Percentiles rank a stretch among this genome's conserved stretches.
Conservation (phyloP, 2,113 vertebrate genomes). For the Elephantulus edwardii region DNA sequence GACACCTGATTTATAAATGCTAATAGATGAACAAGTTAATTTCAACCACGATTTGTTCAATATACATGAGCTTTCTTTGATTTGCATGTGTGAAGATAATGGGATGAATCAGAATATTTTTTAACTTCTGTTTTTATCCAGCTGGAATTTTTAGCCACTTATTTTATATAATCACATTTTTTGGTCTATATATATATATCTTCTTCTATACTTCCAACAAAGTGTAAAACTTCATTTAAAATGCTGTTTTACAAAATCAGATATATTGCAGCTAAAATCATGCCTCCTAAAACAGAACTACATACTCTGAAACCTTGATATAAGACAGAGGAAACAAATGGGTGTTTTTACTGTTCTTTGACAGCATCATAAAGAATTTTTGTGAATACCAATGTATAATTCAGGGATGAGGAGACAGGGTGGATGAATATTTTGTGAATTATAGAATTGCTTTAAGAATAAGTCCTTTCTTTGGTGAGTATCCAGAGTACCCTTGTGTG, state of each 20-base stretch:
- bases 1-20: constrained; percentile 19
- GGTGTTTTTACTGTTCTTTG: constrained; percentile 2
- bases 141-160: constrained; percentile 6
- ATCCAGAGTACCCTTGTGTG: background rate
- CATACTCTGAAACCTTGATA: background rate
- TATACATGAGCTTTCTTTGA: constrained; percentile 40
- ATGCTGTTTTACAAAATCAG: constrained; percentile 37
- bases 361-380: constrained; percentile 50
- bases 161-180: constrained; percentile 16
- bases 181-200: background rate
- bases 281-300: constrained; percentile 23
- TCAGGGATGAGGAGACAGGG: background rate
- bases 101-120: constrained; percentile 10
- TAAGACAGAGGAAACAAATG: constrained; percentile 32
- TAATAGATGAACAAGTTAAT: constrained; percentile 25
- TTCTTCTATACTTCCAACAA: background rate
- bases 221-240: constrained; percentile 37
- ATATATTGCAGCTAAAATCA: constrained; percentile 33
- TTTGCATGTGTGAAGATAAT: constrained; percentile 25
- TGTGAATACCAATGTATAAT: background rate
- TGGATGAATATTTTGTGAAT: background rate
- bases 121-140: constrained; percentile 49
- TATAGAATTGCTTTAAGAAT: background rate
- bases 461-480: background rate
- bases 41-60: constrained; percentile 34